Evolutionary conservation across 2,797 vertebrate genomes (phyloP).

Genomic region (Chelon auratus): DNA sequence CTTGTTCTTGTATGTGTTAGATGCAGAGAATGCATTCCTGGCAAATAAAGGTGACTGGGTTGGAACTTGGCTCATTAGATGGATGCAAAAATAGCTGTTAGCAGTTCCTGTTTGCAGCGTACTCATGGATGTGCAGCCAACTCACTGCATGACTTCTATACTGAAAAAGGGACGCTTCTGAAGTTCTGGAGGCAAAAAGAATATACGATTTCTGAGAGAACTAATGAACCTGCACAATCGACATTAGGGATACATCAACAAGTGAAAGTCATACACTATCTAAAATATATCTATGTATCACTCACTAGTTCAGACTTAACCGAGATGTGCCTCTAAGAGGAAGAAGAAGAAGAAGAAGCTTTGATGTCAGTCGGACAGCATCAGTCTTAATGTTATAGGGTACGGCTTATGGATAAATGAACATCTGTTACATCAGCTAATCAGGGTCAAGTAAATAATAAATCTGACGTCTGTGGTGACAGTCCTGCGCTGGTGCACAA

Average conservation of each 20-base stretch:
- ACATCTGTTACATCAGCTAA: too few relatives aligned
- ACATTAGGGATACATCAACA: neutral
- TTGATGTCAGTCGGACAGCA: neutral
- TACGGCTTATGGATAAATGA: too few relatives aligned
- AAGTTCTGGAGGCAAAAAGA: neutral
- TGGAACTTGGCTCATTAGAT: constrained; percentile 12
- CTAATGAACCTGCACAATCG: neutral
- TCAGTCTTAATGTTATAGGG: neutral
- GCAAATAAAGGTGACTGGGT: too few relatives aligned
- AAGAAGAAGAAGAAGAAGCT: neutral
- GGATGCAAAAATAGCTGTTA: neutral
- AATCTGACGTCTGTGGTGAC: too few relatives aligned
- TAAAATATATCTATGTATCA: neutral
- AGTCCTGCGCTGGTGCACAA: too few relatives aligned
- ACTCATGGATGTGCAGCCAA: neutral
- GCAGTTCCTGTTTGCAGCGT: neutral
- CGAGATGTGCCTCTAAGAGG: neutral
- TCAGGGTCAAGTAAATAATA: too few relatives aligned
- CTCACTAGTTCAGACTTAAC: neutral
- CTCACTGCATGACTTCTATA: neutral
- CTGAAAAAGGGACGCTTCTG: neutral
- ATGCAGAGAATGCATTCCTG: too few relatives aligned
- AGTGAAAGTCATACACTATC: neutral
- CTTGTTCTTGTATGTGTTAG: too few relatives aligned
- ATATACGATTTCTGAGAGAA: neutral